Evolutionary conservation across 2,888 invertebrate species (phyloP), one percentile per base, ranked within the genome.

Genomic region (Elegia similella): DNA sequence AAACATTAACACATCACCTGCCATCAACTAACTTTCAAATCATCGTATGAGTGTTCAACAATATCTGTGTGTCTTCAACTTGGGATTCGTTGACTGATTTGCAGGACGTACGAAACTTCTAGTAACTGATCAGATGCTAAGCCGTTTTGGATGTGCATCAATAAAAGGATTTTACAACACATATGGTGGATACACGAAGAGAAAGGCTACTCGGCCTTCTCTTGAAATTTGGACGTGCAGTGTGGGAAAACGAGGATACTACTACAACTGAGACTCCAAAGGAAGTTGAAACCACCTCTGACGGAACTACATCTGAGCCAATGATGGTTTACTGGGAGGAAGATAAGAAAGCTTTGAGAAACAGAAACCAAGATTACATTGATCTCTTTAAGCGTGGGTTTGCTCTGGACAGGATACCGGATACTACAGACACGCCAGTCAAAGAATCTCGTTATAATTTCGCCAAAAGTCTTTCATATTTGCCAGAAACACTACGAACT

Each of bases 11-110:
- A 74, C 59, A 67, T 75, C 78, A 76, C 63, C 64, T 66, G 70
- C 66, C 63, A 78, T 78, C 79, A 75, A 84, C 80, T 80, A 80
- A 78, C 76, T 69, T 63, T 70, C 72, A 68, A 73, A 76, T 75
- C 73, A 77, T 71, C 77, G 74, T 77, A 74, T 82, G 73, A 82
- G 80, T 81, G 81, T 82, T 78, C 68, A 70, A 79, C 76, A 66
- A 77, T 88, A 83, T 91, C 91, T 91, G 91, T 91, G 91, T 89
- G 89, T 91, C 91, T 90, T 88, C 89, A 91, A 87, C 67, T 80
- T 85, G 82, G 88, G 88, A 84, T 84, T 85, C 88, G 82, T 92
- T 92, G 85, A 88, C 84, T 89, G 83, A 88, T 90, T 91, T 91
- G 75, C 92, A 92, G 92, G 92, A 86, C 83, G 88, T 88, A 84